phyloP scores from a whole-genome alignment of 2,888 invertebrate species.

The Mesorhabditis belari region DNA sequence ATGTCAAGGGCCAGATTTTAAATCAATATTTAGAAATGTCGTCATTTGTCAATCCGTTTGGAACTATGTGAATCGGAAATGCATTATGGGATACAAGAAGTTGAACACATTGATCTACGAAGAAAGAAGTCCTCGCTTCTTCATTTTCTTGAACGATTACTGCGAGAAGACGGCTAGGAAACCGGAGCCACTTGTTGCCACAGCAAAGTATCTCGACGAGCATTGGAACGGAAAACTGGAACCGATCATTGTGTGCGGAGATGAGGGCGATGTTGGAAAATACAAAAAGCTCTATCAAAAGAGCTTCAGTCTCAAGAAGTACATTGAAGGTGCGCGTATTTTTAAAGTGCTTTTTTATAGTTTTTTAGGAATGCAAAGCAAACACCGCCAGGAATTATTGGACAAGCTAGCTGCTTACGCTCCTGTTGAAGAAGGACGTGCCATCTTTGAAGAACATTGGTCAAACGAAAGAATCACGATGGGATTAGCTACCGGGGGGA shows the following conservation, averaged over 20 bases:
- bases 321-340: conserved; percentile 17
- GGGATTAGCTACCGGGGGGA: conserved; percentile 71
- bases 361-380: conserved; percentile 22
- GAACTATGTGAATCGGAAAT: conserved; percentile 62
- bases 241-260: conserved; percentile 28
- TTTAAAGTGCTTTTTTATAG: neutral
- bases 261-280: conserved; percentile 16
- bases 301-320: conserved; percentile 24
- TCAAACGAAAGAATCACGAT: conserved; percentile 70
- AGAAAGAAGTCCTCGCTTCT: conserved; percentile 63
- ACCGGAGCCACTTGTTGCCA: neutral
- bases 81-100: conserved; percentile 78
- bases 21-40: conserved; percentile 22
- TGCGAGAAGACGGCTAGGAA: conserved; percentile 76
- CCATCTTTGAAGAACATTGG: conserved; percentile 73
- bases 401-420: conserved; percentile 67
- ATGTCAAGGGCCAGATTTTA: neutral
- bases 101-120: conserved; percentile 71
- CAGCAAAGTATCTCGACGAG: neutral
- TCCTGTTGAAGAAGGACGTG: conserved; percentile 10
- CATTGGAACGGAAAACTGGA: conserved; percentile 10
- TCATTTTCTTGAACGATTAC: conserved; percentile 91
- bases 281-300: conserved; percentile 11
- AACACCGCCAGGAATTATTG: conserved; percentile 68
- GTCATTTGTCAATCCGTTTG: conserved; percentile 42